Percentiles rank a stretch among this genome's conserved stretches.
Conservation (phyloP, 2,797 vertebrate species). For the Cercopithecus hamlyni region DNA sequence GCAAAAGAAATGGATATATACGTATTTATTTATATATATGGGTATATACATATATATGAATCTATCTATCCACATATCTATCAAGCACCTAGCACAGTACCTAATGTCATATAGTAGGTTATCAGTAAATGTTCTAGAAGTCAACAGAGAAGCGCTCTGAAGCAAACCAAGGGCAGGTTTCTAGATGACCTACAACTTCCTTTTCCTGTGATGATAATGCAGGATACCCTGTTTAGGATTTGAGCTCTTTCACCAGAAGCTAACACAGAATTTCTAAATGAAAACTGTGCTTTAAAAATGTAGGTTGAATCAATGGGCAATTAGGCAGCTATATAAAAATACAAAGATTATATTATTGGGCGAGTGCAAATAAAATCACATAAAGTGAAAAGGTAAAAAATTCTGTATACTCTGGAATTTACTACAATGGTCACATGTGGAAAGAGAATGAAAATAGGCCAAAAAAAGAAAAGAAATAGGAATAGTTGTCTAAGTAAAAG, state of each 20-base stretch:
- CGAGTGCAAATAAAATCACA: neutral
- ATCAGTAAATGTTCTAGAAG: neutral
- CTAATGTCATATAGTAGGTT: neutral
- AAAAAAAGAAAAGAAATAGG: neutral
- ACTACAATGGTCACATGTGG: neutral
- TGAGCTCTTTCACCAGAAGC: neutral
- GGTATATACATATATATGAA: neutral
- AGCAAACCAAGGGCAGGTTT: conserved; percentile 10
- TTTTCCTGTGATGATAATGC: neutral
- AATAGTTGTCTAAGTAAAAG: neutral
- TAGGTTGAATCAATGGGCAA: neutral
- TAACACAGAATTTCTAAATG: conserved; percentile 4
- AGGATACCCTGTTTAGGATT: neutral
- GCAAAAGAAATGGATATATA: neutral
- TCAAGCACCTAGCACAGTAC: neutral
- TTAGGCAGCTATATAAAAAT: neutral
- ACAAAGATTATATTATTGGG: neutral
- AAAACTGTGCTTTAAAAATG: neutral
- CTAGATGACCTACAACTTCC: neutral
- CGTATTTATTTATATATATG: neutral
- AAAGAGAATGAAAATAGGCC: conserved; percentile 12
- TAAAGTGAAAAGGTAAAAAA: neutral
- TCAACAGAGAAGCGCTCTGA: neutral
- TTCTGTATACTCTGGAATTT: neutral
- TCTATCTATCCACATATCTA: neutral